These are phyloP conservation scores for Uloborus diversus DNA, from an alignment of 1,140 invertebrate species.

Conservation along the genomic window DNA sequence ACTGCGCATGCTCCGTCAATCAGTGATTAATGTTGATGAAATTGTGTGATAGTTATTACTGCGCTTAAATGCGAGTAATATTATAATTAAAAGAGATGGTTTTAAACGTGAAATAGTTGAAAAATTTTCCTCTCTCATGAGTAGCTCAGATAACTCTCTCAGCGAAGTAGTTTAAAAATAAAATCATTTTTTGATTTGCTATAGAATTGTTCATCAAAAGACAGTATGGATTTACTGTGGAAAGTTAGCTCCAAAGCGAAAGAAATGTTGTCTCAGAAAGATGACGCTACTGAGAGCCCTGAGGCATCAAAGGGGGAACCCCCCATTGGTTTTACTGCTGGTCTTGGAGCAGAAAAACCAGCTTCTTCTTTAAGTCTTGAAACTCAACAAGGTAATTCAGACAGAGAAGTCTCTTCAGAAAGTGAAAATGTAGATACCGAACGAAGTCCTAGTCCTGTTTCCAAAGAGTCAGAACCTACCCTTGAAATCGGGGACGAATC, in stretches of 20 bases:
- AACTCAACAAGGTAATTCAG: conserved; percentile 40
- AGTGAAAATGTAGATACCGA: conserved; percentile 38
- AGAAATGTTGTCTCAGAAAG: conserved; percentile 49
- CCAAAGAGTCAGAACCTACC: conserved; percentile 19
- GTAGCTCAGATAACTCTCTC: too few relatives aligned
- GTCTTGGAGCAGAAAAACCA: conserved; percentile 34
- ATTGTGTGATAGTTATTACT: too few relatives aligned
- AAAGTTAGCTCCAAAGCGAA: conserved; percentile 55
- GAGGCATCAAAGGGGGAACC: conserved; percentile 4
- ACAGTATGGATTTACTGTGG: conserved; percentile 53
- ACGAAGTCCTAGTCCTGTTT: conserved; percentile 23
- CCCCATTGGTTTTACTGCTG: conserved; percentile 13
- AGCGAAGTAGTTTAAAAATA: too few relatives aligned
- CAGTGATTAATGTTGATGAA: too few relatives aligned
- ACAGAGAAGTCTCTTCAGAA: conserved; percentile 37
- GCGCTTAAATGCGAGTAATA: too few relatives aligned
- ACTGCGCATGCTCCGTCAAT: too few relatives aligned
- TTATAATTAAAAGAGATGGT: too few relatives aligned
- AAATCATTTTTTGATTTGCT: too few relatives aligned
- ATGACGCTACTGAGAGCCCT: conserved; percentile 8
- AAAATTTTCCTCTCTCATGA: too few relatives aligned
- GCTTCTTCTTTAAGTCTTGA: conserved; percentile 29
- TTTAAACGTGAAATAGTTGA: too few relatives aligned
- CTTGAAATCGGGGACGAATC: conserved; percentile 21
- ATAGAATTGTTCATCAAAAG: too few relatives aligned